Percentiles rank a stretch among this genome's conserved stretches.
phyloP scores from a whole-genome alignment of 2,888 invertebrate genomes.

The Tetragnatha montana region DNA sequence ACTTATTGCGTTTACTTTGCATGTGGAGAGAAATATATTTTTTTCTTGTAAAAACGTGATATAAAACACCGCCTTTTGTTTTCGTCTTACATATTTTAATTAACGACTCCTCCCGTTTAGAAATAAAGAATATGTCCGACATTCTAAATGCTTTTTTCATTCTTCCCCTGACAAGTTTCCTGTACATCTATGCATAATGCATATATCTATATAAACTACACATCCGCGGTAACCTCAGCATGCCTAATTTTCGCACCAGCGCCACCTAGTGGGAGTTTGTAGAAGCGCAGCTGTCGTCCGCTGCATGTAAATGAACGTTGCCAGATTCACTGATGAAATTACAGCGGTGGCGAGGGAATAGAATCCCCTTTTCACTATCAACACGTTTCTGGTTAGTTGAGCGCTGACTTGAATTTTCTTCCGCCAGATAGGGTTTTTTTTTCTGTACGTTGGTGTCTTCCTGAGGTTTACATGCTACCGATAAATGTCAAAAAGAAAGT shows the following conservation, averaged over 20 bases:
- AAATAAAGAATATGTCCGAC: conserved; percentile 31
- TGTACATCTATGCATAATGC: conserved; percentile 40
- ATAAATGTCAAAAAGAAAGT: too few species aligned
- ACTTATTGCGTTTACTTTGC: conserved; percentile 34
- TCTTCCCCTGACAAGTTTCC: conserved; percentile 10
- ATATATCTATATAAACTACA: not conserved
- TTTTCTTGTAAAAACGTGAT: conserved; percentile 32
- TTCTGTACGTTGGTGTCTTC: not conserved
- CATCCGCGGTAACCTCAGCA: conserved; percentile 30
- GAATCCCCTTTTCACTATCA: conserved; percentile 28
- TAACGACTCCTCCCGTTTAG: conserved; percentile 28
- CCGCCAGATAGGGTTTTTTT: conserved; percentile 5
- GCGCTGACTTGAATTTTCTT: conserved; percentile 38
- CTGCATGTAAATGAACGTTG: conserved; percentile 47
- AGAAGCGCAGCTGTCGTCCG: conserved; percentile 31
- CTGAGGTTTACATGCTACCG: too few species aligned
- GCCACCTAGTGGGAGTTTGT: conserved; percentile 38
- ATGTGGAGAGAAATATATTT: conserved; percentile 7
- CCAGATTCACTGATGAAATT: conserved; percentile 36
- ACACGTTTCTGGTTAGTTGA: conserved; percentile 61
- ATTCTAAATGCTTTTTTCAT: conserved; percentile 49
- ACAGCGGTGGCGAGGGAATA: conserved; percentile 3
- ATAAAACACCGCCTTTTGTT: conserved; percentile 51
- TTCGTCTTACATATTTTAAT: conserved; percentile 49
- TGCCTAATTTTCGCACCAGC: conserved; percentile 23